phyloP scores from a whole-genome alignment of 2,888 invertebrate genomes.

The Tiliacea citrago region DNA sequence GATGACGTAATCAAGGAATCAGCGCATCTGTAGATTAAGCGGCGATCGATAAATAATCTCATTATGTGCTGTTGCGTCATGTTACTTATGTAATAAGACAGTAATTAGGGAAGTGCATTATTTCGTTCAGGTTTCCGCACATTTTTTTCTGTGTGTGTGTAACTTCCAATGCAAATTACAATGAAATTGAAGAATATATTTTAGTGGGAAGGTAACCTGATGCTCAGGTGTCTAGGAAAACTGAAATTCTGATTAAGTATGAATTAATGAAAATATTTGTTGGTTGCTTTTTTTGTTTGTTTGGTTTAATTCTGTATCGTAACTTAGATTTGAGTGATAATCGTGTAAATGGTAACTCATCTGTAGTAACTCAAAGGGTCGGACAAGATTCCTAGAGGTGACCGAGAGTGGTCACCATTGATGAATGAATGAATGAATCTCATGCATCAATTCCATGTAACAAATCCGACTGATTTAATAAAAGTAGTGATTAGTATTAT shows the following conservation, averaged over 20 bases:
- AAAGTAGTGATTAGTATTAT: too few species aligned
- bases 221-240: not conserved
- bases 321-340: not conserved
- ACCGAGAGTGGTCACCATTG: too few species aligned
- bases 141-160: not conserved
- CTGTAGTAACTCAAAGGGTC: too few species aligned
- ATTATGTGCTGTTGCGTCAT: constrained; percentile 22
- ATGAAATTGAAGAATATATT: not conserved
- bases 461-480: not conserved
- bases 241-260: not conserved
- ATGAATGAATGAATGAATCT: too few species aligned
- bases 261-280: too few species aligned
- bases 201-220: not conserved
- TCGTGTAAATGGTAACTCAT: not conserved
- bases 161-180: not conserved
- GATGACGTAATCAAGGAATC: constrained; percentile 31
- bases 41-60: constrained; percentile 45
- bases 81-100: constrained; percentile 6
- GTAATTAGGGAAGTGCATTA: constrained; percentile 21
- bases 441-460: not conserved
- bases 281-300: too few species aligned
- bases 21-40: constrained; percentile 7
- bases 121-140: not conserved
- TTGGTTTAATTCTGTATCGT: not conserved
- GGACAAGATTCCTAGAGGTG: not conserved